phyloP scores from a whole-genome alignment of 2,888 invertebrate genomes.

The Brachyptera putata region DNA sequence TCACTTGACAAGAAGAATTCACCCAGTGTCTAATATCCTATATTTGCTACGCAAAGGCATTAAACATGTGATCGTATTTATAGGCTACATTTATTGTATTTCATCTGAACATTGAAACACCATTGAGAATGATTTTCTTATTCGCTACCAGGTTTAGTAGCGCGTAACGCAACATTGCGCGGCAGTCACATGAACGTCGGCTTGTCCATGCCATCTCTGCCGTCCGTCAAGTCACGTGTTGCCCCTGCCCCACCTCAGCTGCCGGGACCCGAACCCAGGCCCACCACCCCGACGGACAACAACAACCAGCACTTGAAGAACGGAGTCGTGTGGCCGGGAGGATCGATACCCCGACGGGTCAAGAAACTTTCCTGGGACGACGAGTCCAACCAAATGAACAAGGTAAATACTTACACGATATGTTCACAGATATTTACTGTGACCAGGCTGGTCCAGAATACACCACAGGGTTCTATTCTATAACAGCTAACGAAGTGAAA shows the following conservation, averaged over 20 bases:
- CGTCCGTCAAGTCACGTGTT: slow-evolving; percentile 34
- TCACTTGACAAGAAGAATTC: no score
- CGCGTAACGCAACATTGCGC: slow-evolving; percentile 44
- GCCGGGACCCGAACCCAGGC: slow-evolving; percentile 29
- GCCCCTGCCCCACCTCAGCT: slow-evolving; percentile 40
- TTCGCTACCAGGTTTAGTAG: slow-evolving; percentile 52
- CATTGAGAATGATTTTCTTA: no score
- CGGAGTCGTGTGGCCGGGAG: slow-evolving; percentile 60
- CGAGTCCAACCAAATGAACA: slow-evolving; percentile 40
- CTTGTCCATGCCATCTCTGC: slow-evolving; percentile 23
- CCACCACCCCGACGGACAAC: slow-evolving; percentile 35
- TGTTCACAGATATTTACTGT: neutral
- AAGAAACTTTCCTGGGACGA: slow-evolving; percentile 79
- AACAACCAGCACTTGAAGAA: slow-evolving; percentile 36
- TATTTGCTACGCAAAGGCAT: no score
- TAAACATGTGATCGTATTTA: no score
- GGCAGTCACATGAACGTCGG: slow-evolving; percentile 15
- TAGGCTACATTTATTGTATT: no score
- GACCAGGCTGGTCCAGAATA: neutral
- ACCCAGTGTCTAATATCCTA: no score
- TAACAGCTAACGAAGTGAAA: no score
- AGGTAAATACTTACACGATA: no score
- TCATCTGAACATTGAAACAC: no score
- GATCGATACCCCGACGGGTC: slow-evolving; percentile 64
- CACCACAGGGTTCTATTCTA: no score